Evolutionary conservation across 2,888 invertebrate species (phyloP), one percentile per base, ranked within the genome.

Genomic region (Hedya salicella): DNA sequence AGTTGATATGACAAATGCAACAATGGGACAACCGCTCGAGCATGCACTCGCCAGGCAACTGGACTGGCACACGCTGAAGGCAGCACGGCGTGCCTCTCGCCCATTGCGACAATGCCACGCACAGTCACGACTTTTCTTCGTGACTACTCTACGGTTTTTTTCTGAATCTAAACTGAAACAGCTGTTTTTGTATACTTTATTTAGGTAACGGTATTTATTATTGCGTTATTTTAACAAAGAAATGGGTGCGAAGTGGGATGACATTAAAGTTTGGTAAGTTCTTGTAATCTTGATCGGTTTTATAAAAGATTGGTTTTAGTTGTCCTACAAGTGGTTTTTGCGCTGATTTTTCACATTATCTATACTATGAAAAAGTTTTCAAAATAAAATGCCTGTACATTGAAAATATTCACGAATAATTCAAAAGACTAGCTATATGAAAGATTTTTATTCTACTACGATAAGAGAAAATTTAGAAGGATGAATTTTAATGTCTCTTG

Each of bases 71-170:
- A 6, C 14, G 44, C 36, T 42, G 36, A 64, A 64, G 57, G 17
- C 52, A 44, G 64, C 64, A 17, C 64, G 0, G 16, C 53, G 53
- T 57, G 75, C 70, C 77, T 79, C 77, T 80, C 81, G 76, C 73
- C 74, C 67, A 70, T 66, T 68, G 67, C 72, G 70, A 80, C 79
- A 86, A 82, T 85, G 82, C 81, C 79, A 72, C 75, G 74, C 68
- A 75, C 75, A 71, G 78, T 83, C 88, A 88, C 88, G 88, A 85
- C 72, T 78, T 79, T 78, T 77, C 76, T 77, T 81, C 87, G 86
- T 85, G 86, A 87, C 82, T 68, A 78, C 78, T 79, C 78, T 78
- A 75, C 56, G 52, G 52, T 56, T 64, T 70, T 69, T 70, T 44
- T 68, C 42, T 54, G 39, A 49, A 57, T 39, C 39, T 49, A 54